These are phyloP conservation scores for Stigmatopora nigra DNA, from an alignment of 2,113 vertebrate species.

Conservation along the genomic window DNA sequence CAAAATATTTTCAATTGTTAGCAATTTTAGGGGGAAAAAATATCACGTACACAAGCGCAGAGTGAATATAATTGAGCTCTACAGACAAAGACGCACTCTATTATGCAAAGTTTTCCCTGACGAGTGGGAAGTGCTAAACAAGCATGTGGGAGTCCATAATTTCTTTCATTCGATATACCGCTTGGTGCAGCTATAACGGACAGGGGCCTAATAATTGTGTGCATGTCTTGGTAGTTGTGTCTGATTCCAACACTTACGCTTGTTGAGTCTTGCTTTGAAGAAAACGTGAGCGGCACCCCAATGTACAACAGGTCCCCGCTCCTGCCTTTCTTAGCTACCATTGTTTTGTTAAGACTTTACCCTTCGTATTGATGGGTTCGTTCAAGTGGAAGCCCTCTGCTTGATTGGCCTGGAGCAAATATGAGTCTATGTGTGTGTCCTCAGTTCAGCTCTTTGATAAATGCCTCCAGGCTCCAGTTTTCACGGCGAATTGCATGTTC, in stretches of 20 bases:
- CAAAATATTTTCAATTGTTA: not conserved
- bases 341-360: not conserved
- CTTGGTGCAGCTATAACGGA: not conserved
- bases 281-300: not conserved
- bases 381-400: conserved; percentile 2
- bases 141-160: not conserved
- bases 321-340: not conserved
- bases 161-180: not conserved
- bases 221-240: not conserved
- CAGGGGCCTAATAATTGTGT: not conserved
- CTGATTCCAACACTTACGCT: not conserved
- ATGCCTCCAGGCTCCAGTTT: conserved; percentile 12
- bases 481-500: conserved; percentile 5
- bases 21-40: not conserved
- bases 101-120: not conserved
- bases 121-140: not conserved
- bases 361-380: not conserved
- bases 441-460: not conserved
- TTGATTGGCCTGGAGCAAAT: not conserved
- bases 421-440: not conserved
- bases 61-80: no score
- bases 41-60: no score
- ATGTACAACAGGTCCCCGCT: not conserved
- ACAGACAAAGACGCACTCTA: not conserved
- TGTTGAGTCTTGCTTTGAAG: not conserved